Evolutionary conservation across 2,797 vertebrate genomes (phyloP).

Genomic region (Sternarchorhynchus goeldii): DNA sequence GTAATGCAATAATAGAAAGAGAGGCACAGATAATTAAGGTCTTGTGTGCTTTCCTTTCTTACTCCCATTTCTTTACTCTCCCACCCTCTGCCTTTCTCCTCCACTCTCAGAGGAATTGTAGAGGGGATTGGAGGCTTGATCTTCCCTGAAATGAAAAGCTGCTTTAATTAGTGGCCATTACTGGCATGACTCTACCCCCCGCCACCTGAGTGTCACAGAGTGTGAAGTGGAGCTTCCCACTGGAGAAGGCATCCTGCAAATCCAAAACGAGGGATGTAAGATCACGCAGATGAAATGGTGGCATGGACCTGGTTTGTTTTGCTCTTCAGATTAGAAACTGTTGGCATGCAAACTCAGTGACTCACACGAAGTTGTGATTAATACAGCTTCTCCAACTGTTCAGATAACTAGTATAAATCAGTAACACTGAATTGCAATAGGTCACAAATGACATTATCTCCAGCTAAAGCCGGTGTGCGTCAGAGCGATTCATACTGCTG

Average conservation of each 20-base stretch:
- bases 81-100: conserved; percentile 35
- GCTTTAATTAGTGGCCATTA: conserved; percentile 75
- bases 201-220: conserved; percentile 62
- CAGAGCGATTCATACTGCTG: too few relatives aligned
- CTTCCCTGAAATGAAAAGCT: conserved; percentile 67
- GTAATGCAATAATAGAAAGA: conserved; percentile 67
- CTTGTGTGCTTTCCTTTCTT: conserved; percentile 20
- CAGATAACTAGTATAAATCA: conserved; percentile 7
- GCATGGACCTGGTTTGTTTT: background rate
- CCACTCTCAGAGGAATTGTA: conserved; percentile 67
- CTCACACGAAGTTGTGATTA: conserved; percentile 11
- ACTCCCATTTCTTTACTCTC: conserved; percentile 34
- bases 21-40: conserved; percentile 40
- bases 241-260: conserved; percentile 44
- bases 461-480: background rate
- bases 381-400: background rate
- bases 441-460: background rate
- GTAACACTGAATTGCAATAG: background rate
- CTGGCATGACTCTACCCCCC: conserved; percentile 57
- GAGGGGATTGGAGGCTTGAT: conserved; percentile 67
- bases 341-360: background rate
- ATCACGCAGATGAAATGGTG: conserved; percentile 16
- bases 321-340: background rate
- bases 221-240: conserved; percentile 41
- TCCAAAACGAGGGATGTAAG: conserved; percentile 25